Conservation (phyloP, 37 sponge, comb jelly and placozoan species). For the Bolinopsis microptera region DNA sequence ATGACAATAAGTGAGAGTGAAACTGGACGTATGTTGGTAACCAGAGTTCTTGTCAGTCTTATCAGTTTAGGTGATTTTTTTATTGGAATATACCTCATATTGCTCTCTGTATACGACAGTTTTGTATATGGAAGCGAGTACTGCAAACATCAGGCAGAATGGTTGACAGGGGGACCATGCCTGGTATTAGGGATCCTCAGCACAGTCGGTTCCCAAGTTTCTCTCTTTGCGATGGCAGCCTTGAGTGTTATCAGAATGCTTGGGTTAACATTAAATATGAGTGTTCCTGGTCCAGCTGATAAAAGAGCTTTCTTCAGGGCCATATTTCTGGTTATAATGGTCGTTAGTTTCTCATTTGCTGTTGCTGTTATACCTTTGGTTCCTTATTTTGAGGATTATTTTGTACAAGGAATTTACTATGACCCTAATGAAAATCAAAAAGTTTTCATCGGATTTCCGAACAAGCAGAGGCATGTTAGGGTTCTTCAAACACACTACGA, state of each 20-base stretch:
- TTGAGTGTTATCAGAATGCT: background rate
- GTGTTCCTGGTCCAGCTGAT: background rate
- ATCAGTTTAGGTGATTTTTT: background rate
- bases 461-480: background rate
- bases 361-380: background rate
- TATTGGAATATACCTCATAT: background rate
- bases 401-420: background rate
- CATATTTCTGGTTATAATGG: background rate
- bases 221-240: background rate
- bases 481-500: background rate
- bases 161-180: background rate
- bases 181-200: background rate
- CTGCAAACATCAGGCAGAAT: background rate
- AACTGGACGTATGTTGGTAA: background rate
- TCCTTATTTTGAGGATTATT: background rate
- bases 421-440: background rate
- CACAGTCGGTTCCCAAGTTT: background rate
- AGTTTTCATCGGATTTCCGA: background rate
- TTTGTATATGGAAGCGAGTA: background rate
- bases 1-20: background rate
- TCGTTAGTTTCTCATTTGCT: background rate
- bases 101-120: background rate
- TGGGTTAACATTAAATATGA: background rate
- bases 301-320: background rate
- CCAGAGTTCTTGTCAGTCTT: background rate